Base-by-base conservation (phyloP, 30 jellyfish, hydroid and myxozoan species). In the Catostylus mosaicus region DNA sequence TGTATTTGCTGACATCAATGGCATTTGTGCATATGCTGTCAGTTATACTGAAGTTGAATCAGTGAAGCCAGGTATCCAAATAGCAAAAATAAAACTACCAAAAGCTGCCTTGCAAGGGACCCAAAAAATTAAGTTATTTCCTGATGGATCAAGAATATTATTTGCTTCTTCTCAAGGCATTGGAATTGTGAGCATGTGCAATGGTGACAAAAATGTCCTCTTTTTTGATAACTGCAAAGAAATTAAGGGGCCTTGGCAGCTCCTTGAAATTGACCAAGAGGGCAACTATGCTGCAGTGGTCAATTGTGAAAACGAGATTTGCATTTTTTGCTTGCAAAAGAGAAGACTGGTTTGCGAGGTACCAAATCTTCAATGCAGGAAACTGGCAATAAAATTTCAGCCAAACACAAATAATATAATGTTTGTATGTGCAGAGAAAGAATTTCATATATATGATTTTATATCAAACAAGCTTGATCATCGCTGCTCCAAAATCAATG, bases 331-430 rank as follows among this genome's bases (percentile, higher is more conserved):
- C 67, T 33, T 82, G 56, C 36, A 33, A n/a, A 85, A 59, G 1
- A 2, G 62, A 20, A 51, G 61, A 43, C 72, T 45, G 27, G 48
- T 45, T 14, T 31, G 69, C 22, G 67, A 67, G 27, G 79, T 81
- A n/a, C 97, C 97, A 50, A 24, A 61, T 5, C 67, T 67, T 3
- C 62, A 24, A 3, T 48, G 83, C 63, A 70, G 65, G n/a, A 77
- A 76, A 32, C 72, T 70, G 35, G 88, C 92, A 12, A 30, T 83
- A 24, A 57, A 71, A 35, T 82, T 90, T 77, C 97, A 90, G 38
- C 95, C 97, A 45, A 52, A 52, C 4, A 75, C 92, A 46, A 40
- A 45, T 31, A 66, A 40, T 23, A 22, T 90, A n/a, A 56, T 71
- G 0, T 73, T 38, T 30, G 86, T 69, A 20, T 57, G 79, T 24